Base-by-base conservation (phyloP, 2,797 vertebrate species). In the Enteromius mattozi region DNA sequence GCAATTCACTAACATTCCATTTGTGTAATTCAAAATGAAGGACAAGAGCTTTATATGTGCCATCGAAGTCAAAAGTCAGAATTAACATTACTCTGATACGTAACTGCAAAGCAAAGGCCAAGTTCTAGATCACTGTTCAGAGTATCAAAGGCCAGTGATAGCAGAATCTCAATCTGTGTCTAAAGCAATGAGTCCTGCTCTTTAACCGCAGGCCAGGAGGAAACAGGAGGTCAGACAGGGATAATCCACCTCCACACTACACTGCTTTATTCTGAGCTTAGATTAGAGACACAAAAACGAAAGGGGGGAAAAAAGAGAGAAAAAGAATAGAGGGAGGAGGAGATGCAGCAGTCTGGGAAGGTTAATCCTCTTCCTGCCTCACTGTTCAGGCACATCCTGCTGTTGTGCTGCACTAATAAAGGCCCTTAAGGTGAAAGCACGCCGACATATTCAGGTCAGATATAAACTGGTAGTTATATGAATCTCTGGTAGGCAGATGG, bases 181-280 rank as follows among this genome's bases (percentile, higher is more conserved):
- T 12, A 80, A 70, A 80, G 61, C 61, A 51, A n/a, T 27, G 80
- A 45, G 40, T 51, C 71, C 7, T 81, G 66, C 54, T 78, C 51
- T 78, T 45, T 21, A 27, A 56, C 63, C 69, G 17, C 13, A 79
- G 80, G 68, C 65, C 42, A 86, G 66, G 35, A 65, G 61, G 27
- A 65, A 65, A 72, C 80, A 56, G 8, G 77, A 81, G 74, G 40
- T 86, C 68, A 47, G 63, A 19, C 61, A 24, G 69, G 82, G 76
- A 77, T 89, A 87, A 89, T 89, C 85, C 79, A 70, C 79, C 66
- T 80, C 77, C 81, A 82, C 83, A 80, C 33, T 70, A 87, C 40
- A 65, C 80, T 54, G 42, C 49, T 81, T 80, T 70, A 81, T 81
- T 74, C 78, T 71, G 56, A 76, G 17, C 24, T 61, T 75, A 82